Evolutionary conservation across 1,140 invertebrate genomes (phyloP), one percentile per base, ranked within the genome.

Genomic region (Cotesia typhae): DNA sequence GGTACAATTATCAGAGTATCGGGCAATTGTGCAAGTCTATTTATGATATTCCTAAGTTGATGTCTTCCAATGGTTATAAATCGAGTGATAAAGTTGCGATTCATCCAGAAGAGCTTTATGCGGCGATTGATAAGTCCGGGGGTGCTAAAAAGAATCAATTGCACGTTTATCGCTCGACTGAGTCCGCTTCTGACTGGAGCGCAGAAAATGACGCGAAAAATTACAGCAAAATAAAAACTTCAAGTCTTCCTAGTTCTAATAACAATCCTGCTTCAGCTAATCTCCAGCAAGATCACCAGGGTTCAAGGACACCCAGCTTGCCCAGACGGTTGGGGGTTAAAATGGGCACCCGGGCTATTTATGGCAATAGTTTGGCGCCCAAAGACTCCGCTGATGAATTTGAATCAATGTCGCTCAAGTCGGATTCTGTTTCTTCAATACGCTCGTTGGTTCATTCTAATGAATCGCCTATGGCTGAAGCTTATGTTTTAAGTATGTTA

Each of bases 321-420:
- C 89, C 89, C 65, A 90, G 89, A 76, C 87, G 91, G 66, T 83
- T 91, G 72, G 90, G 91, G 1, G 91, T 92, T 3, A 92, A 92
- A 87, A 92, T 92, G 91, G 92, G 91, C 28, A 92, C 90, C 12
- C 87, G 91, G 78, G 90, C 90, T 4, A 92, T 92, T 76, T 83
- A 86, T 75, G 81, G 83, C 64, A 86, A 81, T 53, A 77, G 14
- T 37, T 6, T 81, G 4, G 68, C 76, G 4, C 81, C 83, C 41
- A 80, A 81, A 36, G 83, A 86, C 79, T 73, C 79, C 76, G 78
- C 79, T 79, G 84, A 87, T 78, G 85, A 86, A 57, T 70, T 82
- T 7, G 84, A 86, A 74, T 83, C 84, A 0, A 61, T 84, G 17
- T 87, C 85, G 4, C 7, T 84, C 0, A 84, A 87, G 73, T 86